Percentiles rank a stretch among this genome's conserved stretches.
Conservation (phyloP, 2,797 vertebrate genomes). For the Sebastes ruberrimus region DNA sequence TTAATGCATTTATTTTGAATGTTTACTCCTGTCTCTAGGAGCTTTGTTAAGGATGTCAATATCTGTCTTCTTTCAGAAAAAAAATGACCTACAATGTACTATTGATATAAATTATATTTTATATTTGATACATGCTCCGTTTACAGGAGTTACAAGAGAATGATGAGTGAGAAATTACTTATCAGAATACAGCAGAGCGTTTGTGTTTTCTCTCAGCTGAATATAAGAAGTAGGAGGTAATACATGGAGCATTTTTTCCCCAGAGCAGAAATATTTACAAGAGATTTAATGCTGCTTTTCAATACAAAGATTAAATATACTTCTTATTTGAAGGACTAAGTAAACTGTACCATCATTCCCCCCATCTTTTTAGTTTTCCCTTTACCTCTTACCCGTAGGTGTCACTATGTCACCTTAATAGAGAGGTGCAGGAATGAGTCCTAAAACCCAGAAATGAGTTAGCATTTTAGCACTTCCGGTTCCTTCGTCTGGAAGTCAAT, state of each 20-base stretch:
- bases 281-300: neutral
- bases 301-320: neutral
- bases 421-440: no score
- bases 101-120: neutral
- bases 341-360: neutral
- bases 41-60: neutral
- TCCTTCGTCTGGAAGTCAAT: no score
- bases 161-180: neutral
- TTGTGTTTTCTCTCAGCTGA: neutral
- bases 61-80: neutral
- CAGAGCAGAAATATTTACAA: neutral
- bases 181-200: neutral
- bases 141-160: neutral
- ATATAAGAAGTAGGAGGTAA: neutral
- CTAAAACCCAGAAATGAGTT: no score
- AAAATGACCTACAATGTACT: no score
- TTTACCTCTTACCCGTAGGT: neutral
- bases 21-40: neutral
- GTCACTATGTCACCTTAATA: neutral
- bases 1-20: neutral
- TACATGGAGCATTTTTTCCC: neutral
- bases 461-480: no score
- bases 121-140: neutral
- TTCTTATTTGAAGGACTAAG: neutral
- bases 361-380: no score